Conservation (phyloP, 37 sponge, comb jelly and placozoan species). For the Theonella swinhoei region DNA sequence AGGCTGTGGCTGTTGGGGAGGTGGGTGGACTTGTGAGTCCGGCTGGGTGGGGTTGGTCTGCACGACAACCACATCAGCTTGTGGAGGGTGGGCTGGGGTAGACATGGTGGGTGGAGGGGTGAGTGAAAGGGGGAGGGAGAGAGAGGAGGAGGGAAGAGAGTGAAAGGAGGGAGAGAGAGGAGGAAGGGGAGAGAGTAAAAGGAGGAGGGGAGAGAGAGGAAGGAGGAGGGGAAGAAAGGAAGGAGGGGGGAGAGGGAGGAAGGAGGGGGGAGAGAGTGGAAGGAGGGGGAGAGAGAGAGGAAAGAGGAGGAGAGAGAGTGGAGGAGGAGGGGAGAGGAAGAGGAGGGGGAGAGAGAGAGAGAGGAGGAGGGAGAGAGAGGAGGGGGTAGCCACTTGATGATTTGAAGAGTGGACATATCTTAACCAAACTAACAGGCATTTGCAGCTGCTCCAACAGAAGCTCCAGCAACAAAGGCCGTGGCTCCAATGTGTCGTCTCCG, state of each 20-base stretch:
- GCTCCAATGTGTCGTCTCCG: constrained; percentile 1
- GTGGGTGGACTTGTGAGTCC: too few relatives aligned
- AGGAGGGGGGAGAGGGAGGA: not conserved
- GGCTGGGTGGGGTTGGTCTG: too few relatives aligned
- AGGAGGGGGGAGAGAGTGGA: not conserved
- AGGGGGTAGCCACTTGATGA: not conserved
- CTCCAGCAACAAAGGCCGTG: not conserved
- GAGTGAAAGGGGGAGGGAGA: constrained; percentile 4
- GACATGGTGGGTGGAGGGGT: not conserved
- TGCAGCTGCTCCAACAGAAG: not conserved
- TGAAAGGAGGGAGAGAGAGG: not conserved
- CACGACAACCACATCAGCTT: too few relatives aligned
- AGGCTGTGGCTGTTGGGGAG: too few relatives aligned
- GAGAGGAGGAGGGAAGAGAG: not conserved
- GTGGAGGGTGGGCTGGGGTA: not conserved
- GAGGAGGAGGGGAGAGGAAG: not conserved
- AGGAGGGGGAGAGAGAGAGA: not conserved
- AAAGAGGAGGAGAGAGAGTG: not conserved
- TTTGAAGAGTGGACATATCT: not conserved
- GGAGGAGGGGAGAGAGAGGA: not conserved
- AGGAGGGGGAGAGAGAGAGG: not conserved
- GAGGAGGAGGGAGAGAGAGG: not conserved
- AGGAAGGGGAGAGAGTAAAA: not conserved
- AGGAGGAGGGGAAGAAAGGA: not conserved
- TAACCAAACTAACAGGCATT: not conserved